Percentiles rank a stretch among this genome's conserved stretches.
Conservation (phyloP, 2,797 vertebrate species). For the Melanogrammus aeglefinus region DNA sequence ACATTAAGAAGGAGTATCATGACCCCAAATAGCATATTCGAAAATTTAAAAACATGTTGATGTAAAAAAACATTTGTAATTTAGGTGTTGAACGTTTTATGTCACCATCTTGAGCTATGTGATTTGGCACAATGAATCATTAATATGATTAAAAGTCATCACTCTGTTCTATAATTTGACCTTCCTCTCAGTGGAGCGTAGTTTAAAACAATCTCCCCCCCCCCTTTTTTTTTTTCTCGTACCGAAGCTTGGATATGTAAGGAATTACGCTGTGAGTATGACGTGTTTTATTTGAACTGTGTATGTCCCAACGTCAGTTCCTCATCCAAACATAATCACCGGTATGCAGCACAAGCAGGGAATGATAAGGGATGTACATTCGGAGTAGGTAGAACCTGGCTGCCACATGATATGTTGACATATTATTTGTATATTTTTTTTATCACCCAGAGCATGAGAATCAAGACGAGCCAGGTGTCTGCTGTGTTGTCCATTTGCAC, state of each 20-base stretch:
- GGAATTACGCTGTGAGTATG: conserved; percentile 80
- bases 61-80: background rate
- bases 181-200: conserved; percentile 47
- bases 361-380: conserved; percentile 51
- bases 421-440: conserved; percentile 52
- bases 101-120: background rate
- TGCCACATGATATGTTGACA: conserved; percentile 1
- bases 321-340: conserved; percentile 72
- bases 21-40: background rate
- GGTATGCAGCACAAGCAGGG: conserved; percentile 56
- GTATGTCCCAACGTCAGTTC: conserved; percentile 73
- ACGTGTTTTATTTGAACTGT: conserved; percentile 68
- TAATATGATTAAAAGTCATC: background rate
- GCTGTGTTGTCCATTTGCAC: conserved; percentile 45
- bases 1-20: background rate
- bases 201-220: conserved; percentile 69
- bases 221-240: conserved; percentile 65
- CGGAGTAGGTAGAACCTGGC: conserved; percentile 40
- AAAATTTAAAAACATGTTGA: background rate
- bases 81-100: background rate
- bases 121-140: background rate
- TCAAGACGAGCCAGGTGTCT: conserved; percentile 52
- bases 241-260: conserved; percentile 81
- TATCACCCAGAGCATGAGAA: conserved; percentile 61
- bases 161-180: conserved; percentile 50